Evolutionary conservation across 2,888 invertebrate species (phyloP).

Genomic region (Prosapia bicincta): DNA sequence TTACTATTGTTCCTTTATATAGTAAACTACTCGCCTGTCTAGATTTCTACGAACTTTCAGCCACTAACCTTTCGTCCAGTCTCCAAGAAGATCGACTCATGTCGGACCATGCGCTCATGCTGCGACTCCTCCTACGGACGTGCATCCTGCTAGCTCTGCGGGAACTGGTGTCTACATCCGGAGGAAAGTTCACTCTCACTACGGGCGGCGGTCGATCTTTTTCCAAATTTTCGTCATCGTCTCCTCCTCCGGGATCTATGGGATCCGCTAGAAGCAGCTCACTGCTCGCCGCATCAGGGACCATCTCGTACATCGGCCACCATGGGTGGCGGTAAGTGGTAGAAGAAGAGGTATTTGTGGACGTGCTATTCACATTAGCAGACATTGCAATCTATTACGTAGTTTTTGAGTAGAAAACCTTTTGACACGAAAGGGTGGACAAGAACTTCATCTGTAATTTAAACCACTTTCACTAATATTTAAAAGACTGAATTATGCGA

Average conservation of each 20-base stretch:
- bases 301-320: constrained; percentile 39
- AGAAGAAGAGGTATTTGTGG: neutral
- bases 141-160: constrained; percentile 49
- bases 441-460: too few species aligned
- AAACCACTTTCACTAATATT: too few species aligned
- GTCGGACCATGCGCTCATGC: constrained; percentile 87
- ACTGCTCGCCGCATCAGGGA: constrained; percentile 37
- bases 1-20: too few species aligned
- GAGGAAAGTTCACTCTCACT: constrained; percentile 39
- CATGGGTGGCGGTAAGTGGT: constrained; percentile 22
- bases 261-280: constrained; percentile 35
- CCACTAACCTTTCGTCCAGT: constrained; percentile 68
- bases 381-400: neutral
- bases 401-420: too few species aligned
- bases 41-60: too few species aligned
- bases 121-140: constrained; percentile 53
- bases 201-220: constrained; percentile 13
- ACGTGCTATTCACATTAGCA: neutral
- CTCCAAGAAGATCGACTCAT: constrained; percentile 80
- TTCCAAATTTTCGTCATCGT: constrained; percentile 45
- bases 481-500: too few species aligned
- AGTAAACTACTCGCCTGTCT: too few species aligned
- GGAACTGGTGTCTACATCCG: constrained; percentile 35
- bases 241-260: constrained; percentile 44
- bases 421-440: too few species aligned